Conservation (phyloP, 2,888 invertebrate species). For the Polyommatus icarus region DNA sequence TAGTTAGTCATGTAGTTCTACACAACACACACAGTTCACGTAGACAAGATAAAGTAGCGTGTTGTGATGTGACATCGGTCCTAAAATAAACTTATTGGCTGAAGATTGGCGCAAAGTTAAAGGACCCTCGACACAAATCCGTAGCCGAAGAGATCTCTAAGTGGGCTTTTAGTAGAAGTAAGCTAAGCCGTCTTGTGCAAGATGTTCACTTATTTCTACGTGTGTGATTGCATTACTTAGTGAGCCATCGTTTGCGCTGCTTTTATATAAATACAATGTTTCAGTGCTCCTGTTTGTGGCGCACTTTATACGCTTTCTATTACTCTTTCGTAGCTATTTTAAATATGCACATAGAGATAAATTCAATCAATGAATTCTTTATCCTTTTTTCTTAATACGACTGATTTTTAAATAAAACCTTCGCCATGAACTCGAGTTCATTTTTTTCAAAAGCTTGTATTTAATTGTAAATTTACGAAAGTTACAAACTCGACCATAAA, state of each 20-base stretch:
- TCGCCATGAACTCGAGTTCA: background rate
- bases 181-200: constrained; percentile 76
- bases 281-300: background rate
- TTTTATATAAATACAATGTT: constrained; percentile 36
- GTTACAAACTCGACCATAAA: background rate
- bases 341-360: background rate
- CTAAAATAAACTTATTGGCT: constrained; percentile 68
- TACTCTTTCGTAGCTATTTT: background rate
- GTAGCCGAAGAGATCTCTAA: constrained; percentile 73
- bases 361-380: background rate
- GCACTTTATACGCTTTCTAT: background rate
- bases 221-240: constrained; percentile 62
- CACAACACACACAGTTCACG: background rate
- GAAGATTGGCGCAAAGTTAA: constrained; percentile 65
- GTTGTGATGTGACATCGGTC: constrained; percentile 48
- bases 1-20: background rate
- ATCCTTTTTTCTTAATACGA: background rate
- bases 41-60: constrained; percentile 34
- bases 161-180: constrained; percentile 78
- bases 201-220: constrained; percentile 71
- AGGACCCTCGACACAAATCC: constrained; percentile 72
- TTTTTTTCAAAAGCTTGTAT: background rate
- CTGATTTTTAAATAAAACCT: background rate
- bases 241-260: constrained; percentile 42
- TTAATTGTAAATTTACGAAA: constrained; percentile 11